Conservation (phyloP, 2,113 vertebrate genomes). For the Scomber scombrus region DNA sequence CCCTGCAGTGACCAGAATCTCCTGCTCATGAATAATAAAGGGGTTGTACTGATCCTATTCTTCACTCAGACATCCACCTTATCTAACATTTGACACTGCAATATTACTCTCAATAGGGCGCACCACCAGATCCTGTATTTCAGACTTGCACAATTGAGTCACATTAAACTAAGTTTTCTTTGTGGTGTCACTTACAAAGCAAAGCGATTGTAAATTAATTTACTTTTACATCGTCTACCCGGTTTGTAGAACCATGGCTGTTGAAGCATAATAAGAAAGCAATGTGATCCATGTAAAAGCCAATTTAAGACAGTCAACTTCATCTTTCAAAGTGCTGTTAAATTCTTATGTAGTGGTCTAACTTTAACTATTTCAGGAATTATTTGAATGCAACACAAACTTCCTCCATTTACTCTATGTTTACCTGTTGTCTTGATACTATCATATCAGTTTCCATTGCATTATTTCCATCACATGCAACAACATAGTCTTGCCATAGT, state of each 20-base stretch:
- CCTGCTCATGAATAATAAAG: slow-evolving; percentile 77
- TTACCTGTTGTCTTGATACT: too few species aligned
- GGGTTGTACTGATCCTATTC: slow-evolving; percentile 61
- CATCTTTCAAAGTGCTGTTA: neutral
- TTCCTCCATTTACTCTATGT: too few species aligned
- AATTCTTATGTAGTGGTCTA: neutral
- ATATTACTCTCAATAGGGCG: slow-evolving; percentile 42
- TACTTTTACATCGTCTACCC: slow-evolving; percentile 35
- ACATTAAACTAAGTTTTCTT: slow-evolving; percentile 45
- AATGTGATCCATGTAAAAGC: slow-evolving; percentile 2
- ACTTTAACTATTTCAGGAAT: too few species aligned
- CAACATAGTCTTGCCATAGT: too few species aligned
- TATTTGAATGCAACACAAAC: too few species aligned
- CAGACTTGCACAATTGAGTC: slow-evolving; percentile 27
- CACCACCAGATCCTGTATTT: neutral
- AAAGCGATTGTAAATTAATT: slow-evolving; percentile 54
- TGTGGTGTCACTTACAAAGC: slow-evolving; percentile 48
- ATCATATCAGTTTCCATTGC: too few species aligned
- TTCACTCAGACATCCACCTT: slow-evolving; percentile 60
- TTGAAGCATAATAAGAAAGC: neutral
- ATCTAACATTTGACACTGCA: slow-evolving; percentile 59
- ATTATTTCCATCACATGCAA: too few species aligned
- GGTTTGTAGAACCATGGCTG: slow-evolving; percentile 36
- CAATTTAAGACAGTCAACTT: neutral
- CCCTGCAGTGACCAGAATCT: slow-evolving; percentile 66